phyloP scores from a whole-genome alignment of 2,888 invertebrate genomes.

The Geotrupes spiniger region DNA sequence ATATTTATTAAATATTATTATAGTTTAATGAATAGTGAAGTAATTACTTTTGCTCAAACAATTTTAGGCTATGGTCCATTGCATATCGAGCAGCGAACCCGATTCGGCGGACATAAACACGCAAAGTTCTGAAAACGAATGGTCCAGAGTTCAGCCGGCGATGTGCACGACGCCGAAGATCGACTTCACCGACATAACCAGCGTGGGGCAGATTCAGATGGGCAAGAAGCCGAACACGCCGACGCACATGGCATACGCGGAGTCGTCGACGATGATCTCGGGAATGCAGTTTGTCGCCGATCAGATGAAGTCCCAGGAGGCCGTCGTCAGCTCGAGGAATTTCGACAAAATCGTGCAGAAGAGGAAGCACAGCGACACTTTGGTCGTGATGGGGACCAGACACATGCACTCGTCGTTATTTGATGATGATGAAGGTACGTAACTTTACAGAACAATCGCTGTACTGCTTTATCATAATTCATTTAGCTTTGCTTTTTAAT shows the following conservation, averaged over 20 bases:
- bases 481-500: neutral
- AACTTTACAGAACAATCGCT: conserved; percentile 11
- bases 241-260: conserved; percentile 44
- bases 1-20: no score
- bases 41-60: no score
- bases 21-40: no score
- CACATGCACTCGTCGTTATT: conserved; percentile 46
- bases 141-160: conserved; percentile 32
- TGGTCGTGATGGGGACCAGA: conserved; percentile 47
- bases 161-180: conserved; percentile 34
- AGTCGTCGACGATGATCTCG: conserved; percentile 45
- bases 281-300: conserved; percentile 44
- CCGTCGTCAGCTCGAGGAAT: conserved; percentile 43
- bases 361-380: conserved; percentile 45
- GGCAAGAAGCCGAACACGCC: conserved; percentile 40
- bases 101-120: conserved; percentile 58
- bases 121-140: conserved; percentile 42
- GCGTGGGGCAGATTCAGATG: conserved; percentile 33
- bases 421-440: conserved; percentile 47
- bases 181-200: conserved; percentile 41
- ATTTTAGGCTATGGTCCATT: conserved; percentile 76
- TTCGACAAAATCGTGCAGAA: conserved; percentile 44
- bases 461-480: neutral
- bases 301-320: conserved; percentile 39
- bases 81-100: conserved; percentile 82